Evolutionary conservation across 2,797 vertebrate genomes (phyloP).

Genomic region (Enteromius unitaeniatus): DNA sequence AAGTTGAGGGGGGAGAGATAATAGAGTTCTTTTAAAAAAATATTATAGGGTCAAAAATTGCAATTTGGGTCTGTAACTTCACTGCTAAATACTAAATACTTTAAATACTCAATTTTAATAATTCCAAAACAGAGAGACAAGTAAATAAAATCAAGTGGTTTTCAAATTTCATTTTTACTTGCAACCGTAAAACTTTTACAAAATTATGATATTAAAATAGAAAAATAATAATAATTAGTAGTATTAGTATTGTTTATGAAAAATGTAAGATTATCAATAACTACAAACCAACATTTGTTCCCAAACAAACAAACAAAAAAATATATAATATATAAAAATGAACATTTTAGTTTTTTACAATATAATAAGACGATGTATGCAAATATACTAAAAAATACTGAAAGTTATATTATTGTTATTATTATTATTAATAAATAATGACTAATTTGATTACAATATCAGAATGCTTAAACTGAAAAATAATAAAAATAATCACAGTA

Average conservation of each 20-base stretch:
- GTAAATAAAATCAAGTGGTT: neutral
- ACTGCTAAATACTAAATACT: neutral
- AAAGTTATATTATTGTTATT: too few species aligned
- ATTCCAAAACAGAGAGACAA: neutral
- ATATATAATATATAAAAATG: neutral
- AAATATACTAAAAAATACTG: neutral
- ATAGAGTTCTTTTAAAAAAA: neutral
- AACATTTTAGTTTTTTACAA: neutral
- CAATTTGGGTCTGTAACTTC: neutral
- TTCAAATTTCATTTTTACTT: neutral
- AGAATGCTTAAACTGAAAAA: neutral
- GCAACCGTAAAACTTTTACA: neutral
- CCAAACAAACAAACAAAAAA: neutral
- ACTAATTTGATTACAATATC: neutral
- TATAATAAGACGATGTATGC: neutral
- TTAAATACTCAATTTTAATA: neutral
- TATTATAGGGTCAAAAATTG: neutral
- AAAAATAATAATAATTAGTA: neutral
- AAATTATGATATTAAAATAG: neutral
- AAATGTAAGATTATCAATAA: neutral
- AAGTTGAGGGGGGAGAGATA: neutral
- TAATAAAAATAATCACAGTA: neutral
- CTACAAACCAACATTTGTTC: slow-evolving; percentile 1
- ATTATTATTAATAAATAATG: neutral
- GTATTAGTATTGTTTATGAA: neutral